Evolutionary conservation across 2,113 vertebrate genomes (phyloP).

Genomic region (Ctenomys sociabilis): DNA sequence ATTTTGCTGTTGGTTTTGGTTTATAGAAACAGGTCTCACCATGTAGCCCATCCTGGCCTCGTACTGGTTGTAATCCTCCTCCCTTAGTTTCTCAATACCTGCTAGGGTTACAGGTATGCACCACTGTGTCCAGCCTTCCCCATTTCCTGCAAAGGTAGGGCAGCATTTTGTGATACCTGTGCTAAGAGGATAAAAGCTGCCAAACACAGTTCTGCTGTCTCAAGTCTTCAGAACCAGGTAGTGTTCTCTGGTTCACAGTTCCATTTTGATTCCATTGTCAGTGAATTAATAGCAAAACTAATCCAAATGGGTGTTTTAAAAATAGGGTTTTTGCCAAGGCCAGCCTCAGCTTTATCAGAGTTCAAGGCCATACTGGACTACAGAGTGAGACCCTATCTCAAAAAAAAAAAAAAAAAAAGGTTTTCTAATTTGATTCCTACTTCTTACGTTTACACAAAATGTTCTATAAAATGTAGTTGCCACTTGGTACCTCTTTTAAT

Average conservation of each 20-base stretch:
- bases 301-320: constrained; percentile 40
- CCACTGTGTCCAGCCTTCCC: not conserved
- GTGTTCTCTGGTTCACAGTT: not conserved
- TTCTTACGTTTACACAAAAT: constrained; percentile 42
- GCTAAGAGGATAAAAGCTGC: not conserved
- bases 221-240: not conserved
- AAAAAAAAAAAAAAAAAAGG: too few relatives aligned
- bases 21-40: not conserved
- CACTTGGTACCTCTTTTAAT: constrained; percentile 42
- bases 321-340: not conserved
- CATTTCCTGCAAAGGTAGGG: constrained; percentile 30
- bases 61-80: not conserved
- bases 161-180: not conserved
- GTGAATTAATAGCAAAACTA: constrained; percentile 1
- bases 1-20: not conserved
- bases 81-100: not conserved
- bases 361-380: too few relatives aligned
- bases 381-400: too few relatives aligned
- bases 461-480: constrained; percentile 29
- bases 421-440: not conserved
- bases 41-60: not conserved
- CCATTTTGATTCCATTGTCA: constrained; percentile 3
- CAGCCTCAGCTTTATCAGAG: too few relatives aligned
- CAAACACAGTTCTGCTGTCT: not conserved
- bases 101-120: not conserved